These are phyloP conservation scores for Drosophila pseudoobscura DNA, from an alignment of 1,140 invertebrate species.

Conservation along the genomic window DNA sequence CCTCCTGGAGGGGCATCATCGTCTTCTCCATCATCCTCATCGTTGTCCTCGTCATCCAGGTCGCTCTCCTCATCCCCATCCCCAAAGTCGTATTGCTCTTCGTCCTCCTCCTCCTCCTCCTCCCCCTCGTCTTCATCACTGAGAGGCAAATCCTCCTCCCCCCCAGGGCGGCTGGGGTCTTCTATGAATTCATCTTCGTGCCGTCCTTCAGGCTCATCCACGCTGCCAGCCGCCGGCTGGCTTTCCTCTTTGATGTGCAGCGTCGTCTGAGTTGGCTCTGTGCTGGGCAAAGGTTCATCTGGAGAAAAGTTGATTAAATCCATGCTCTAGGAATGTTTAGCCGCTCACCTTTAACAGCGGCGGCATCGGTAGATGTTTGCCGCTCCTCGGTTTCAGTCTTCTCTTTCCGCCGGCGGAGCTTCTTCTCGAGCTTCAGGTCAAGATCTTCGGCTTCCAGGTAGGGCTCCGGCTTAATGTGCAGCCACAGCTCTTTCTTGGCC, in stretches of 20 bases:
- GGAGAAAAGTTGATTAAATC: neutral
- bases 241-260: constrained; percentile 58
- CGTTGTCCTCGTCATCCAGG: constrained; percentile 35
- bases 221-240: constrained; percentile 19
- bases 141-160: constrained; percentile 15
- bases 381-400: constrained; percentile 1
- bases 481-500: constrained; percentile 59
- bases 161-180: neutral
- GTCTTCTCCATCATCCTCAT: constrained; percentile 30
- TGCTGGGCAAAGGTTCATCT: constrained; percentile 45
- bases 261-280: constrained; percentile 13
- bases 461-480: constrained; percentile 68
- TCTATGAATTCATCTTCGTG: constrained; percentile 27
- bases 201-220: constrained; percentile 17
- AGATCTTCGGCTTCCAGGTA: constrained; percentile 38
- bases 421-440: constrained; percentile 29
- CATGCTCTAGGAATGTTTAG: too few relatives aligned
- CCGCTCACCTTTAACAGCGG: constrained; percentile 39
- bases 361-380: constrained; percentile 6
- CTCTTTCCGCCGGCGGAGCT: constrained; percentile 32
- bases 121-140: constrained; percentile 44
- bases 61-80: constrained; percentile 44
- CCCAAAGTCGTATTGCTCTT: constrained; percentile 14
- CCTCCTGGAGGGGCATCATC: constrained; percentile 15
- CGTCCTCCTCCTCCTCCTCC: constrained; percentile 25